Percentiles rank a stretch among this genome's conserved stretches.
These are phyloP conservation scores for Caranx ignobilis DNA, from an alignment of 2,113 vertebrate genomes.

Conservation along the genomic window DNA sequence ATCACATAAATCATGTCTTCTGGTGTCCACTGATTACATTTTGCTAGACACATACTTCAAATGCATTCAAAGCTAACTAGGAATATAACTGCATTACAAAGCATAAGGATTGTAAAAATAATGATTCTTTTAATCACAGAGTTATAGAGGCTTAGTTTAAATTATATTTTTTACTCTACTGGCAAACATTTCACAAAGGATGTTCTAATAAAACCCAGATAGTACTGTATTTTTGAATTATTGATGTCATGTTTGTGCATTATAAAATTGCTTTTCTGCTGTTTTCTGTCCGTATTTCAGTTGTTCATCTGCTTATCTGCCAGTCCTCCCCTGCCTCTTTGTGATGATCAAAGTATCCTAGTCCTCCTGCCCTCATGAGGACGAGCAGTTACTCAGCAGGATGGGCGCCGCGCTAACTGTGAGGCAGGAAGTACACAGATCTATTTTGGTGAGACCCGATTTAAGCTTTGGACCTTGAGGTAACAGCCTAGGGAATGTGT, in stretches of 20 bases:
- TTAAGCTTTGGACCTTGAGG: background rate
- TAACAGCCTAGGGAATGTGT: too few relatives aligned
- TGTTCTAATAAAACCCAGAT: background rate
- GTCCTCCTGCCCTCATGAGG: conserved; percentile 4
- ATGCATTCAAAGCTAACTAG: background rate
- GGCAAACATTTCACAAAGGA: background rate
- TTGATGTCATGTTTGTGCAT: background rate
- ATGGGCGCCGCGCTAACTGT: conserved; percentile 11
- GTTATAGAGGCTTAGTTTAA: background rate
- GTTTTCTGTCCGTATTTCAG: background rate
- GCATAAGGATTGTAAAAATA: background rate
- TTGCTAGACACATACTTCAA: background rate
- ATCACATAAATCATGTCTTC: conserved; percentile 33
- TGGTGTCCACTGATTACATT: background rate
- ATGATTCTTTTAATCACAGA: background rate
- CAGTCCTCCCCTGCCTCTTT: background rate
- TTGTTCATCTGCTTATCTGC: background rate
- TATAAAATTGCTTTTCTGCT: background rate
- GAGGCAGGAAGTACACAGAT: conserved; percentile 17
- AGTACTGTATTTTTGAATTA: background rate
- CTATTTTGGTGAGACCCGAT: background rate
- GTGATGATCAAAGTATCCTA: conserved; percentile 29
- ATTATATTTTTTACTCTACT: background rate
- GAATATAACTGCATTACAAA: background rate
- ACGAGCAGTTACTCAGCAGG: conserved; percentile 39